Evolutionary conservation across 2,797 vertebrate genomes (phyloP), one percentile per base, ranked within the genome.

Genomic region (Dallia pectoralis): DNA sequence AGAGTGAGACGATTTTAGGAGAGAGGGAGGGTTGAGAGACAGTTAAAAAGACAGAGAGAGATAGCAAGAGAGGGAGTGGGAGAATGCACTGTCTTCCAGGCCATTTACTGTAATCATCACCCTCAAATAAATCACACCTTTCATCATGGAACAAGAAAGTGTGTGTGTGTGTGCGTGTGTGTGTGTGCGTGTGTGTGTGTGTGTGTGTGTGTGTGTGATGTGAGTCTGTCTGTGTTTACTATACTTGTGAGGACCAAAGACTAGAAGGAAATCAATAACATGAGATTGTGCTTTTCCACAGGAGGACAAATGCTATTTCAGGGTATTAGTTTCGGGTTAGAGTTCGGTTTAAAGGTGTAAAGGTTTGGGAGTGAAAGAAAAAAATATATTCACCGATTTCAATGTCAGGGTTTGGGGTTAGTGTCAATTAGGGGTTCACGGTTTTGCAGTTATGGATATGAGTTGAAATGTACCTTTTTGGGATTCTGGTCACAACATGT

Each of bases 71-170:
- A 51, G 51, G 48, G 67, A 73, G 77, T 67, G 68, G 87, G 89
- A 89, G 90, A 91, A 87, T 89, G 87, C 91, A 85, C 87, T 91
- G 92, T 93, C 91, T 93, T 94, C 91, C 89, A 91, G 90, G 87
- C 90, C 93, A 93, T 94, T 94, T 93, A 90, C 91, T 84, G 89
- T 91, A 94, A 94, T 94, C 93, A 92, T 93, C 91, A 87, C 89
- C 92, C 90, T 90, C 89, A 93, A 93, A 94, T 94, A 93, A 94
- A 94, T 94, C 92, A 93, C 87, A 86, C 89, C 92, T 94, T 94
- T 94, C 93, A 93, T 93, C 92, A 93, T 89, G 84, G 90, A 89
- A 91, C 89, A 92, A 90, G 88, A 87, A 86, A 84, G 29, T 29
- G 27, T 64, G 40, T 32, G 27, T 72, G 14, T 62, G 67, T 47